Evolutionary conservation across 2,888 invertebrate genomes (phyloP).

Genomic region (Phengaris arion): DNA sequence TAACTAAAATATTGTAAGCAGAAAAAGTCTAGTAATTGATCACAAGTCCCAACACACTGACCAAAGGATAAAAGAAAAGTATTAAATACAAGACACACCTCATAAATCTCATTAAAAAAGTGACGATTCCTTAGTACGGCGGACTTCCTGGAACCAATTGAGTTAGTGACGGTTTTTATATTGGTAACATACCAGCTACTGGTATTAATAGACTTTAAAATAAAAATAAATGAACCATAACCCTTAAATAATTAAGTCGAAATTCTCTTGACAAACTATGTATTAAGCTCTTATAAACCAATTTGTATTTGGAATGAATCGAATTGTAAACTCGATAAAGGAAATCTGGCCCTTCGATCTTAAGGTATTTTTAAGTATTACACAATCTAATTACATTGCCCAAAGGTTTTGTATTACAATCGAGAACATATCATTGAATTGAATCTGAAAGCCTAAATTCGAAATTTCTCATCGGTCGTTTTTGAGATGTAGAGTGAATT

Average conservation of each 20-base stretch:
- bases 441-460: conserved; percentile 27
- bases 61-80: too few species aligned
- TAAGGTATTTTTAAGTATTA: conserved; percentile 18
- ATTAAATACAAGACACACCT: conserved; percentile 16
- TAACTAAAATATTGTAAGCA: too few species aligned
- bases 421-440: conserved; percentile 10
- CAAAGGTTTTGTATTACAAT: conserved; percentile 13
- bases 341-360: conserved; percentile 23
- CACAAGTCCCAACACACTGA: background rate
- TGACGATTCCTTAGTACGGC: conserved; percentile 41
- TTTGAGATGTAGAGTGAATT: conserved; percentile 36
- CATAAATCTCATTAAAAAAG: conserved; percentile 34
- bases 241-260: background rate
- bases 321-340: conserved; percentile 21
- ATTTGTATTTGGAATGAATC: conserved; percentile 24
- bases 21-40: background rate
- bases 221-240: background rate
- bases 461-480: conserved; percentile 18
- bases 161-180: conserved; percentile 34
- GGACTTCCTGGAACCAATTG: conserved; percentile 43
- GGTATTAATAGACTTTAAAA: background rate
- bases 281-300: conserved; percentile 17
- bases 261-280: background rate
- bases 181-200: conserved; percentile 28
- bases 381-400: conserved; percentile 21